Evolutionary conservation across 2,888 invertebrate species (phyloP).

Genomic region (Caenorhabditis virilis): DNA sequence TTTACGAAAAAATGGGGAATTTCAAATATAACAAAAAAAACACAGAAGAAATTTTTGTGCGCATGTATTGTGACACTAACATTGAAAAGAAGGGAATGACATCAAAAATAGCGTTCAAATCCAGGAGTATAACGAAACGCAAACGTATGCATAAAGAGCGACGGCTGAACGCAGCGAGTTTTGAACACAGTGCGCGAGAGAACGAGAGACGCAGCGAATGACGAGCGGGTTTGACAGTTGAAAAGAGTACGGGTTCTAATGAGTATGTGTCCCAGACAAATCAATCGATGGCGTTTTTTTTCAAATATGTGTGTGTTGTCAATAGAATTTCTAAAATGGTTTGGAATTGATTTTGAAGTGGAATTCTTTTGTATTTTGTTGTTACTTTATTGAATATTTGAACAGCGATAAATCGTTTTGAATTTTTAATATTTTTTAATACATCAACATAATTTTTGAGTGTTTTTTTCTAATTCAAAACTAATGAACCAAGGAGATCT

Average conservation of each 20-base stretch:
- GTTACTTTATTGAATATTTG: no score
- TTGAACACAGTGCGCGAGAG: constrained; percentile 1
- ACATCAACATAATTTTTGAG: no score
- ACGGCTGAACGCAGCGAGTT: constrained; percentile 1
- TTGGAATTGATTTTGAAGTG: no score
- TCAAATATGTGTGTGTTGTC: no score
- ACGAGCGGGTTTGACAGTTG: background rate
- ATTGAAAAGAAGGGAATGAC: background rate
- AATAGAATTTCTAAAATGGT: no score
- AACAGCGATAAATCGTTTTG: no score
- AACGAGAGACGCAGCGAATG: background rate
- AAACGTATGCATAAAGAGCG: constrained; percentile 4
- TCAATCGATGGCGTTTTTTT: constrained; percentile 5
- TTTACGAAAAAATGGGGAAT: background rate
- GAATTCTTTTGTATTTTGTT: no score
- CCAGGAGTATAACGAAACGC: background rate
- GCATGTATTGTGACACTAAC: constrained; percentile 1
- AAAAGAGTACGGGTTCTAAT: background rate
- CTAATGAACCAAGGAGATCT: no score
- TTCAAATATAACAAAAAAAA: background rate
- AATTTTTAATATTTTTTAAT: no score
- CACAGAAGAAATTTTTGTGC: background rate
- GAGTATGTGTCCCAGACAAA: background rate
- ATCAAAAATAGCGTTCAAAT: background rate
- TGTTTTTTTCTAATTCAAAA: no score